phyloP scores from a whole-genome alignment of 35 echinoderm and acorn worm genomes.

The Apostichopus japonicus region DNA sequence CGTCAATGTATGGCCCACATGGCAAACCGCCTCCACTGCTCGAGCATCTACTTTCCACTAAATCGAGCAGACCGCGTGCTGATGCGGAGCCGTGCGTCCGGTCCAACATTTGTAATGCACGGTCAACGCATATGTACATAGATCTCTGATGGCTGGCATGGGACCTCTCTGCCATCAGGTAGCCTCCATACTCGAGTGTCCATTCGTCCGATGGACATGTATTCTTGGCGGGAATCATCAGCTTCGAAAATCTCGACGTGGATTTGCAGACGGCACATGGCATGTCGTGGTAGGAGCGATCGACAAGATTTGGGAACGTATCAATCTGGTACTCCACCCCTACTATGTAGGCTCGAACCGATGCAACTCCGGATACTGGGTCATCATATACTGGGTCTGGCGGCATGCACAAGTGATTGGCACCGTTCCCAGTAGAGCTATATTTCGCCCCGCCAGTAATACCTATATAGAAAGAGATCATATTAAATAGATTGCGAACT shows the following conservation, averaged over 20 bases:
- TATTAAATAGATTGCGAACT: too few relatives aligned
- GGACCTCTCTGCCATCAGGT: conserved; percentile 37
- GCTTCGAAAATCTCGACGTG: neutral
- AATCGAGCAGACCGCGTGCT: neutral
- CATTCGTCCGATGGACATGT: conserved; percentile 37
- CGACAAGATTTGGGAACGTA: neutral
- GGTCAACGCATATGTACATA: conserved; percentile 29
- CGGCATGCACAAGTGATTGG: conserved; percentile 46
- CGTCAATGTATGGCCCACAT: conserved; percentile 46
- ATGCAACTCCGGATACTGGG: neutral
- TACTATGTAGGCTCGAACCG: neutral
- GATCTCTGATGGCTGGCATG: neutral
- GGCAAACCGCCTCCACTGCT: conserved; percentile 12
- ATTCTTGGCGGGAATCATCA: conserved; percentile 44
- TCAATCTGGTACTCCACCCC: conserved; percentile 15
- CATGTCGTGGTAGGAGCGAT: neutral
- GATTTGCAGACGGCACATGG: conserved; percentile 31
- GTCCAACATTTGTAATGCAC: neutral
- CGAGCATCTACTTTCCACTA: neutral
- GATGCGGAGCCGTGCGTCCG: neutral
- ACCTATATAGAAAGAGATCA: neutral
- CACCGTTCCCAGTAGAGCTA: neutral
- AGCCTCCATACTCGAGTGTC: conserved; percentile 44
- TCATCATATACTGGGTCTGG: conserved; percentile 22
- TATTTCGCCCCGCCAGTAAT: conserved; percentile 23